Base-by-base conservation (phyloP, 1,140 invertebrate species). In the Conopomorpha cramerella region DNA sequence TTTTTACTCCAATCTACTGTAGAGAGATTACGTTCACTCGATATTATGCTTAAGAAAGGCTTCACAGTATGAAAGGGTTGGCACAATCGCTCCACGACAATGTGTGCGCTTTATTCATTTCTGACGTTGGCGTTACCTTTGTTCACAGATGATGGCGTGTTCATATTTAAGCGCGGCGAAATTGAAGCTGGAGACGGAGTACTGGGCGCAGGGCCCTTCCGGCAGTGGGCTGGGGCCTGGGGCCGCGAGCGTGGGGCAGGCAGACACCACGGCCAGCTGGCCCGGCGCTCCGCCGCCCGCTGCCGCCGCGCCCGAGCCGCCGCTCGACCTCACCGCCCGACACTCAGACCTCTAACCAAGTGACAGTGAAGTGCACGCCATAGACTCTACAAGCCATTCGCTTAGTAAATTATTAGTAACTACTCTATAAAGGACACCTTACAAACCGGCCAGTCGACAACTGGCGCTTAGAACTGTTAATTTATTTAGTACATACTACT, bases 121-220 rank as follows among this genome's bases (percentile, higher is more conserved):
- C n/a, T n/a, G n/a, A n/a, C n/a, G n/a, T n/a, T n/a, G n/a, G n/a
- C n/a, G n/a, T n/a, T n/a, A n/a, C n/a, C n/a, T n/a, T 58, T 61
- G 49, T 67, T 60, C 14, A 29, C 67, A 74, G 70, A 70, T 74
- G 70, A 74, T 74, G 70, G 64, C 70, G 42, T 74, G 70, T 53
- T 72, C 70, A 34, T 74, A 68, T 41, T 45, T 72, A 30, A 70
- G 56, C 39, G 52, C 70, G 28, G 41, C 52, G 29, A 55, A 47
- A 12, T 38, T 53, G 36, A 60, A 61, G 25, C 38, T 55, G 6
- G 55, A 60, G 35, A 34, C 44, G 3, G 39, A n/a, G n/a, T n/a
- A n/a, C n/a, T n/a, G n/a, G n/a, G n/a, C n/a, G n/a, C 44, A 14
- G 54, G 62, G 1, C 50, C 53, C 1, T 67, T 59, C 30, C 70